Percentiles rank a stretch among this genome's conserved stretches.
phyloP scores from a whole-genome alignment of 2,888 invertebrate genomes.

The Magallana nippona region DNA sequence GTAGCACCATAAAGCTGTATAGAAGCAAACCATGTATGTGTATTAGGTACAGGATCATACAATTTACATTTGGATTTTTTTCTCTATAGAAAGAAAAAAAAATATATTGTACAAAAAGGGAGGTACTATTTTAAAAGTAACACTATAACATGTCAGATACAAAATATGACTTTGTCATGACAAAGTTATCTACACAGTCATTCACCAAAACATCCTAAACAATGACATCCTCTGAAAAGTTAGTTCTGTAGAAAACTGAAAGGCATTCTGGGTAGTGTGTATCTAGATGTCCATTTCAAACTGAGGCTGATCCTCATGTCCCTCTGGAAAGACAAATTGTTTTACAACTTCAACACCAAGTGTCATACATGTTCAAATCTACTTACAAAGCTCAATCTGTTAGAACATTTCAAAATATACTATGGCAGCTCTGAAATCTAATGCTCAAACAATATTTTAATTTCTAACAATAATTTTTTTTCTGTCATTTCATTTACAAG shows the following conservation, averaged over 20 bases:
- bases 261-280: slow-evolving; percentile 62
- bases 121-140: slow-evolving; percentile 9
- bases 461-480: no score
- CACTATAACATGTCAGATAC: slow-evolving; percentile 23
- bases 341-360: not conserved
- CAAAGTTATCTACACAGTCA: not conserved
- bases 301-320: slow-evolving; percentile 67
- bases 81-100: not conserved
- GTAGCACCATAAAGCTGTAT: not conserved
- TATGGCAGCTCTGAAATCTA: no score
- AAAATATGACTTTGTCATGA: slow-evolving; percentile 18
- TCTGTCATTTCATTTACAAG: no score
- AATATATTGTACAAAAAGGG: not conserved
- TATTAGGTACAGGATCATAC: not conserved
- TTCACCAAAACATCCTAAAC: not conserved
- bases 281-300: slow-evolving; percentile 76
- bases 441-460: no score
- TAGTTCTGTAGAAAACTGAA: slow-evolving; percentile 52
- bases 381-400: no score
- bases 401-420: no score
- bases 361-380: not conserved
- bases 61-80: not conserved
- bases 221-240: slow-evolving; percentile 15
- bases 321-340: slow-evolving; percentile 49
- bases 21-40: not conserved